Conservation (phyloP, 2,888 invertebrate species). For the Drosophila greeni region DNA sequence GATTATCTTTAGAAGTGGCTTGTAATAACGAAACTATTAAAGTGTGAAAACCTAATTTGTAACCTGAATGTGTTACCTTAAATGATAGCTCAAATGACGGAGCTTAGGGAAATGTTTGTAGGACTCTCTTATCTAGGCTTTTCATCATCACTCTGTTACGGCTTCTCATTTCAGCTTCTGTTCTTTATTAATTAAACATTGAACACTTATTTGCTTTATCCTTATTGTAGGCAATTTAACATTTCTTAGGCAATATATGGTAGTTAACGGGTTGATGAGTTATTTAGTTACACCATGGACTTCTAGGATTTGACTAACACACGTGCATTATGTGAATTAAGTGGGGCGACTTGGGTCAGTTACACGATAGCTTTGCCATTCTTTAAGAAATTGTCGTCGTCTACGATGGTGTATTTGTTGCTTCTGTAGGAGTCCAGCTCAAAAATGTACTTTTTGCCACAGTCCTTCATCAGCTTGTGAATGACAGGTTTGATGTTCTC, state of each 20-base stretch:
- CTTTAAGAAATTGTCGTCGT: constrained; percentile 80
- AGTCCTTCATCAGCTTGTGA: constrained; percentile 85
- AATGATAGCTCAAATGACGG: neutral
- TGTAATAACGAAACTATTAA: constrained; percentile 54
- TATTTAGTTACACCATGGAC: neutral
- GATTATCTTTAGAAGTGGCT: constrained; percentile 25
- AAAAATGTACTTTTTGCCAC: constrained; percentile 82
- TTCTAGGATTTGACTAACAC: constrained; percentile 6
- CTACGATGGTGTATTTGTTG: constrained; percentile 83
- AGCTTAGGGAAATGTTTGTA: neutral
- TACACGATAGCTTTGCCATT: constrained; percentile 15
- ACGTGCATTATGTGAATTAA: neutral
- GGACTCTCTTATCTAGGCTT: neutral
- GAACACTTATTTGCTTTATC: neutral
- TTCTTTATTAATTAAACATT: constrained; percentile 1
- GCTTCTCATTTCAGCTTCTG: neutral
- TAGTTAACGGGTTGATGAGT: constrained; percentile 1
- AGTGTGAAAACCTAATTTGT: constrained; percentile 43
- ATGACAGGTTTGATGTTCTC: constrained; percentile 84
- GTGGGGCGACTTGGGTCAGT: neutral
- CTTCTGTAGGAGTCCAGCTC: constrained; percentile 82
- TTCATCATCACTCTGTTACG: neutral
- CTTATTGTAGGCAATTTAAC: neutral
- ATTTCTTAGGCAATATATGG: neutral
- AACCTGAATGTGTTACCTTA: neutral